phyloP scores from a whole-genome alignment of 1,140 invertebrate genomes.

The Pomacea maculata region DNA sequence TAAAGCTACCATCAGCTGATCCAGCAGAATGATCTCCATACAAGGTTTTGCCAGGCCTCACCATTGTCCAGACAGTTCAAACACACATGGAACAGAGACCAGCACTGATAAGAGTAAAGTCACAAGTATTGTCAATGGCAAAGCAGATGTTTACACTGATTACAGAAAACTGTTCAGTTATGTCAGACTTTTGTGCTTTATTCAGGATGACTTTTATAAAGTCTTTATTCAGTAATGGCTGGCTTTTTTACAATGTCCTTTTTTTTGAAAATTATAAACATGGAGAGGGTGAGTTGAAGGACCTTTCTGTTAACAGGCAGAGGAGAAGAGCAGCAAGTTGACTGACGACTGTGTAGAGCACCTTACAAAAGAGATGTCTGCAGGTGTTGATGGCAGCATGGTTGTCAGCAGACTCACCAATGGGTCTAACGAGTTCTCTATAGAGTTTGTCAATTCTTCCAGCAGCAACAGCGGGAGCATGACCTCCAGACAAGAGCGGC shows the following conservation, averaged over 20 bases:
- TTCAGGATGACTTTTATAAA: too few species aligned
- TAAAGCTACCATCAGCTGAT: too few species aligned
- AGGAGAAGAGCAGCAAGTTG: conserved; percentile 9
- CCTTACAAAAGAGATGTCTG: conserved; percentile 10
- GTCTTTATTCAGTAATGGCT: too few species aligned
- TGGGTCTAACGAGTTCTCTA: not conserved
- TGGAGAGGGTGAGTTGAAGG: not conserved
- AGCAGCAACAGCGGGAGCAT: not conserved
- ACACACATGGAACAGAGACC: too few species aligned
- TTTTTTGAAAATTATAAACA: not conserved
- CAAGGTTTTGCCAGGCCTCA: too few species aligned
- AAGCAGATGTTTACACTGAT: too few species aligned
- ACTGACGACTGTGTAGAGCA: conserved; percentile 14
- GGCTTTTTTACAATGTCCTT: not conserved
- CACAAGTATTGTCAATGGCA: too few species aligned
- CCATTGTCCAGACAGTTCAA: too few species aligned
- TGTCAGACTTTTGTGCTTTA: too few species aligned
- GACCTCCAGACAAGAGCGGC: conserved; percentile 1
- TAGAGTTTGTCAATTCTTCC: not conserved
- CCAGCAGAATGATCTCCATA: too few species aligned
- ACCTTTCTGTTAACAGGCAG: not conserved
- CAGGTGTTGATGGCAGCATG: not conserved
- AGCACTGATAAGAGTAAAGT: too few species aligned
- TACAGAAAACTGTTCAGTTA: too few species aligned
- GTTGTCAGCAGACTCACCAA: not conserved